phyloP scores from a whole-genome alignment of 2,113 vertebrate genomes.

The Cyanoderma ruficeps region DNA sequence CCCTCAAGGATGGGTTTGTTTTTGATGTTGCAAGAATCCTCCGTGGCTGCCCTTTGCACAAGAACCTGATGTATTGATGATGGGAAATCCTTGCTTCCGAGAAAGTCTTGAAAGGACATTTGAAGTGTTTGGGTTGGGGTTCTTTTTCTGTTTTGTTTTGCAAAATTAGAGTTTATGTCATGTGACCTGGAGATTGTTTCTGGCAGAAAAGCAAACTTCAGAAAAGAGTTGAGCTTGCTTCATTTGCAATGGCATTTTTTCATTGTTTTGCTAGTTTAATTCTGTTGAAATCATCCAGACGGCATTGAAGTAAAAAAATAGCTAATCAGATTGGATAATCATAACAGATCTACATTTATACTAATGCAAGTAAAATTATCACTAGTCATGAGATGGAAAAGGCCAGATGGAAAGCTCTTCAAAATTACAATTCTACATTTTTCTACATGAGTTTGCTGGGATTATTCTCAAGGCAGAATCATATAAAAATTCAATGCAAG shows the following conservation, averaged over 20 bases:
- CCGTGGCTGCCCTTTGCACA: slow-evolving; percentile 60
- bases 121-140: not conserved
- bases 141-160: not conserved
- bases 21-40: slow-evolving; percentile 58
- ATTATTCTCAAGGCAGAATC: not conserved
- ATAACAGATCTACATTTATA: not conserved
- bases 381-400: not conserved
- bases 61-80: slow-evolving; percentile 9
- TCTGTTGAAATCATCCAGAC: not conserved
- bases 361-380: not conserved
- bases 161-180: not conserved
- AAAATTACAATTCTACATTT: not conserved
- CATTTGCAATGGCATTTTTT: not conserved
- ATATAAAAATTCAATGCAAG: not conserved
- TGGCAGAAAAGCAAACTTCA: not conserved
- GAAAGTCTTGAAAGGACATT: slow-evolving; percentile 44
- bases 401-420: not conserved
- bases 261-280: not conserved
- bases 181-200: not conserved
- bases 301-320: not conserved
- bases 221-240: not conserved
- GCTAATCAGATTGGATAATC: not conserved
- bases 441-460: not conserved
- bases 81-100: slow-evolving; percentile 51
- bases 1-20: slow-evolving; percentile 35